phyloP scores from a whole-genome alignment of 2,113 vertebrate species.

The Aleadryas rufinucha region DNA sequence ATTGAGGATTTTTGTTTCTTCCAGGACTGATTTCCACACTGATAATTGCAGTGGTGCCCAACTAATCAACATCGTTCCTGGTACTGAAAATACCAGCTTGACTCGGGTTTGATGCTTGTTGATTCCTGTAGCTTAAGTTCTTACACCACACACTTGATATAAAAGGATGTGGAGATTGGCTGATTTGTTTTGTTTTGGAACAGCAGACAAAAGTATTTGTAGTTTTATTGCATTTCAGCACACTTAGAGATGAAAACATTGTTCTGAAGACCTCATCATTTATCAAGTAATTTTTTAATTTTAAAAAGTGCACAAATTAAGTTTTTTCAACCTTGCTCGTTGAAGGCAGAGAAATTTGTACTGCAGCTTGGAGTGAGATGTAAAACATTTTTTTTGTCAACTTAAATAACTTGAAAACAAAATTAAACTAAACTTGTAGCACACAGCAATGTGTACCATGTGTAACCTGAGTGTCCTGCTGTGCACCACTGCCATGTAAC shows the following conservation, averaged over 20 bases:
- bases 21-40: not conserved
- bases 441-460: not conserved
- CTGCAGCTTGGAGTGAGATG: not conserved
- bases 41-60: not conserved
- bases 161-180: not conserved
- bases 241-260: not conserved
- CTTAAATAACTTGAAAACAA: conserved; percentile 8
- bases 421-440: conserved; percentile 21
- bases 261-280: conserved; percentile 4
- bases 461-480: not conserved
- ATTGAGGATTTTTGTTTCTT: not conserved
- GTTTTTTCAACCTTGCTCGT: not conserved
- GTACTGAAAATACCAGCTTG: not conserved
- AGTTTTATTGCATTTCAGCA: not conserved
- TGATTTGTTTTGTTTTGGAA: not conserved
- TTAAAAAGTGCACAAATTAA: conserved; percentile 6
- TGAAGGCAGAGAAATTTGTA: not conserved
- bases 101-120: not conserved
- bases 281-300: conserved; percentile 9
- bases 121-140: not conserved
- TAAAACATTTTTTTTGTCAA: not conserved
- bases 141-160: not conserved
- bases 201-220: conserved; percentile 8
- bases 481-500: not conserved
- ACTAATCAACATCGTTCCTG: not conserved